Evolutionary conservation across 2,888 invertebrate species (phyloP).

Genomic region (Pyralis farinalis): DNA sequence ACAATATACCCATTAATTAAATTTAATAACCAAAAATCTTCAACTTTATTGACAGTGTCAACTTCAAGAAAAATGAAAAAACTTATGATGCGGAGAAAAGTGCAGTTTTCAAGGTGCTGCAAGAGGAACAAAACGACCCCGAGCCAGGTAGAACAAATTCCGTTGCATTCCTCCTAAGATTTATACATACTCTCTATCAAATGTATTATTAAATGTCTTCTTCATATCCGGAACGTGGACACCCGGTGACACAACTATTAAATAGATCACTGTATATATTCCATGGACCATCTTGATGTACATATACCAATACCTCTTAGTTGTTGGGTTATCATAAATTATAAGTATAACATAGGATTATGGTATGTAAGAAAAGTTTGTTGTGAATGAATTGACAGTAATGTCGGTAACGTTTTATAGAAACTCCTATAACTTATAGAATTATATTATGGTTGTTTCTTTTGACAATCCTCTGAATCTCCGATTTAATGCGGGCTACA

Average conservation of each 20-base stretch:
- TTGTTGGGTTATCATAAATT: too few species aligned
- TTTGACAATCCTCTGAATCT: too few species aligned
- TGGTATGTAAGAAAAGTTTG: too few species aligned
- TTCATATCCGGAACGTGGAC: not conserved
- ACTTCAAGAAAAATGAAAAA: slow-evolving; percentile 97
- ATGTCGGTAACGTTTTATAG: too few species aligned
- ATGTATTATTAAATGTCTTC: not conserved
- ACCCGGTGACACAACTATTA: not conserved
- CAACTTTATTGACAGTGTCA: slow-evolving; percentile 84
- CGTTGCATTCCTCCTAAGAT: not conserved
- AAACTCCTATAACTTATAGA: too few species aligned
- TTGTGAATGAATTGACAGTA: too few species aligned
- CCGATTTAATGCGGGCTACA: too few species aligned
- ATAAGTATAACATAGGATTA: too few species aligned
- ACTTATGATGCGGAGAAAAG: slow-evolving; percentile 93
- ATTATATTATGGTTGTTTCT: too few species aligned
- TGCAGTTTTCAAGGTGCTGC: slow-evolving; percentile 94
- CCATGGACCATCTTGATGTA: slow-evolving; percentile 1
- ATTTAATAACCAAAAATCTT: not conserved
- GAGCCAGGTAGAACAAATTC: slow-evolving; percentile 83
- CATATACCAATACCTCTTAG: too few species aligned
- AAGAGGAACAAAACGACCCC: slow-evolving; percentile 92
- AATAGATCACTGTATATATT: slow-evolving; percentile 3
- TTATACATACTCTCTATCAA: not conserved
- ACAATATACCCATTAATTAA: too few species aligned